phyloP scores from a whole-genome alignment of 2,888 invertebrate genomes.

The Eucriotettix oculatus region DNA sequence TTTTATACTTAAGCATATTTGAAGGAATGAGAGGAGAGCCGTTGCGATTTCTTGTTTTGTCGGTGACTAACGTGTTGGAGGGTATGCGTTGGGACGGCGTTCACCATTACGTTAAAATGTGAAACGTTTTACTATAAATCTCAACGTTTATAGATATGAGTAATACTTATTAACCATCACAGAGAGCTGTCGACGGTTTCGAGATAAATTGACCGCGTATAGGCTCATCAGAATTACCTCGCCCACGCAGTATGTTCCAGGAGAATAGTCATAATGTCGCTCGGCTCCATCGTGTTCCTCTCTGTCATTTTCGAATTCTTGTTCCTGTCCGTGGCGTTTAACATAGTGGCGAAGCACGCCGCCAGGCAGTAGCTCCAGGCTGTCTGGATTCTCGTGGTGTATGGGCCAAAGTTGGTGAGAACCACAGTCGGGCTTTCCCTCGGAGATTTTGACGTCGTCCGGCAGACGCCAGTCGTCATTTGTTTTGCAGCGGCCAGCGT shows the following conservation, averaged over 20 bases:
- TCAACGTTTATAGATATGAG: too few relatives aligned
- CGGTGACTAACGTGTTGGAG: too few relatives aligned
- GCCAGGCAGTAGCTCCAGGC: slow-evolving; percentile 44
- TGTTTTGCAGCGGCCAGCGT: neutral
- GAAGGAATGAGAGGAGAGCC: too few relatives aligned
- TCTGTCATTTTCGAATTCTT: slow-evolving; percentile 24
- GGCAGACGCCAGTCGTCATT: neutral
- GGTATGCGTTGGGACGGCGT: too few relatives aligned
- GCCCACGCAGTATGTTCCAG: slow-evolving; percentile 66
- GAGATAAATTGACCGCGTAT: too few relatives aligned
- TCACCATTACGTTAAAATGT: too few relatives aligned
- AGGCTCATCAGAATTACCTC: slow-evolving; percentile 32
- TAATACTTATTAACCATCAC: too few relatives aligned
- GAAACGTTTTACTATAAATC: too few relatives aligned
- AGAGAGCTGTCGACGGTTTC: too few relatives aligned
- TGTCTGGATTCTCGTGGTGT: slow-evolving; percentile 44
- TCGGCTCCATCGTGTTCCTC: slow-evolving; percentile 13
- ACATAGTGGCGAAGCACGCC: slow-evolving; percentile 55
- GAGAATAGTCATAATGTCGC: slow-evolving; percentile 47
- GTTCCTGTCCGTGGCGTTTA: neutral
- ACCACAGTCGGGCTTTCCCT: slow-evolving; percentile 50
- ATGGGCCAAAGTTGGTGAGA: slow-evolving; percentile 51
- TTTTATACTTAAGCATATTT: too few relatives aligned
- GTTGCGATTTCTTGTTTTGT: too few relatives aligned
- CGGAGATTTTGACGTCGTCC: neutral